Evolutionary conservation across 2,888 invertebrate species (phyloP).

Genomic region (Idaea dimidiata): DNA sequence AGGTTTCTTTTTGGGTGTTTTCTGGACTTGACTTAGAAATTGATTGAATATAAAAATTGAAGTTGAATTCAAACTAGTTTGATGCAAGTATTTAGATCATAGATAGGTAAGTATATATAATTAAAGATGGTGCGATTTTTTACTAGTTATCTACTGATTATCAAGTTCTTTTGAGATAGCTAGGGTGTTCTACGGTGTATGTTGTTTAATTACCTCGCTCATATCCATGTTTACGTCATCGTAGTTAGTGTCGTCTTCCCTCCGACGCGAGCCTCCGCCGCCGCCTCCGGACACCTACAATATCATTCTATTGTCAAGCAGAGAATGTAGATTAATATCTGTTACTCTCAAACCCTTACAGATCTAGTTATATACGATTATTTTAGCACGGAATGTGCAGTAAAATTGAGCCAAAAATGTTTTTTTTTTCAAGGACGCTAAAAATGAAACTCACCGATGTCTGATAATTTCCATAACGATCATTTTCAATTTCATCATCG

Average conservation of each 20-base stretch:
- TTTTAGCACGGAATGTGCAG: background rate
- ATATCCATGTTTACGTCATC: slow-evolving; percentile 90
- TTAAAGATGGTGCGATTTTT: background rate
- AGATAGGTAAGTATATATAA: background rate
- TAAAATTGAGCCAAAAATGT: background rate
- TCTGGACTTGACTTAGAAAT: background rate
- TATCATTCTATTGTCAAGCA: slow-evolving; percentile 82
- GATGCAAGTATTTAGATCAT: background rate
- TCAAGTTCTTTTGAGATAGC: slow-evolving; percentile 8
- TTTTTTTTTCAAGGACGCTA: slow-evolving; percentile 1
- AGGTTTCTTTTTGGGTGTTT: slow-evolving; percentile 20
- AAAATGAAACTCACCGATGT: slow-evolving; percentile 55
- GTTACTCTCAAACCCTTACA: slow-evolving; percentile 33
- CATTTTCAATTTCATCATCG: slow-evolving; percentile 86
- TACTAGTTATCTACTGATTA: background rate
- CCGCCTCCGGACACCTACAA: slow-evolving; percentile 68
- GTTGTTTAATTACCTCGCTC: slow-evolving; percentile 82
- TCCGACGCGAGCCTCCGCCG: slow-evolving; percentile 46
- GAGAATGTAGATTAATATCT: slow-evolving; percentile 79
- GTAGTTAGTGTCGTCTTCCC: slow-evolving; percentile 84
- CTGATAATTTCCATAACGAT: slow-evolving; percentile 55
- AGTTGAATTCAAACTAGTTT: slow-evolving; percentile 8
- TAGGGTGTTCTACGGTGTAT: background rate
- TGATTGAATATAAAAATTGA: slow-evolving; percentile 6
- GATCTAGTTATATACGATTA: background rate